Evolutionary conservation across 2,113 vertebrate genomes (phyloP).

Genomic region (Eolophus roseicapilla): DNA sequence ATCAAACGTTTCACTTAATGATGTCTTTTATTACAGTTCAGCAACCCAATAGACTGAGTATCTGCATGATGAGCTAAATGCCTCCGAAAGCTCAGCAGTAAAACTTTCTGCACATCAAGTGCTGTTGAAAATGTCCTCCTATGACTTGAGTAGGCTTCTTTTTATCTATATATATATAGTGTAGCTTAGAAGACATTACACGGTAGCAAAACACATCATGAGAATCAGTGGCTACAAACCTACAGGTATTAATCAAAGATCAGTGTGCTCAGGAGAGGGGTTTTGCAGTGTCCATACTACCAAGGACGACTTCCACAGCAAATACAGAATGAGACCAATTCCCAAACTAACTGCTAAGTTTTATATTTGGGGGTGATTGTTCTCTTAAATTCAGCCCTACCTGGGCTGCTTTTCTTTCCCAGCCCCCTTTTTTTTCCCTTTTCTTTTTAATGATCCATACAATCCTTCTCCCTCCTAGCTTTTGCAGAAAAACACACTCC

Average conservation of each 20-base stretch:
- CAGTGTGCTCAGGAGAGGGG: not conserved
- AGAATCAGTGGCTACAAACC: not conserved
- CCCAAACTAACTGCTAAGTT: conserved; percentile 67
- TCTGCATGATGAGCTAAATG: not conserved
- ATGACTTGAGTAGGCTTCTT: not conserved
- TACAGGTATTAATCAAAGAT: not conserved
- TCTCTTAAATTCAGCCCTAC: conserved; percentile 81
- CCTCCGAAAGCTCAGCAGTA: not conserved
- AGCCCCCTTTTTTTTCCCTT: not conserved
- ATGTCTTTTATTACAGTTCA: not conserved
- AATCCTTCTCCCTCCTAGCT: conserved; percentile 76
- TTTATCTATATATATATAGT: not conserved
- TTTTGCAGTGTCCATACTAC: not conserved
- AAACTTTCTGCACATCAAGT: not conserved
- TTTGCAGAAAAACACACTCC: conserved; percentile 71
- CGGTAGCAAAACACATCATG: not conserved
- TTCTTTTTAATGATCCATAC: conserved; percentile 74
- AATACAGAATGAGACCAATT: conserved; percentile 62
- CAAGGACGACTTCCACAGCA: conserved; percentile 22
- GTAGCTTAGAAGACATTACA: not conserved
- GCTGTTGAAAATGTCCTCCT: not conserved
- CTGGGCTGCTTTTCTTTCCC: not conserved
- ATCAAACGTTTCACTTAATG: not conserved
- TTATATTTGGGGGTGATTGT: conserved; percentile 74
- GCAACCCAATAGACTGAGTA: not conserved